Percentiles rank a stretch among this genome's conserved stretches.
Evolutionary conservation across 1,140 invertebrate genomes (phyloP).

Genomic region (Carposina sasakii): DNA sequence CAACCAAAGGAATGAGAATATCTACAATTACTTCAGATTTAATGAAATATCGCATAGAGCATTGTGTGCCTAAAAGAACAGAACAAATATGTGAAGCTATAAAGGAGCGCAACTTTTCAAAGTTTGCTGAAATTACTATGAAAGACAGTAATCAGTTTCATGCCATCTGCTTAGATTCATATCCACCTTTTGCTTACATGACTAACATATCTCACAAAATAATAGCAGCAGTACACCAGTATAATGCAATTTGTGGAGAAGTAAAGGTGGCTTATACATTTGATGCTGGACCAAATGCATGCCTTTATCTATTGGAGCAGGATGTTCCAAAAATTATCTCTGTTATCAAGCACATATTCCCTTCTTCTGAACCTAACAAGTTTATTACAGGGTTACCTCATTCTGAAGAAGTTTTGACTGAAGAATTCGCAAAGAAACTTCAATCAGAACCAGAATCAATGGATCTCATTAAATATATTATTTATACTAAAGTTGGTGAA

Average conservation of each 20-base stretch:
- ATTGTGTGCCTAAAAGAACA: slow-evolving; percentile 82
- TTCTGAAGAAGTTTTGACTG: slow-evolving; percentile 26
- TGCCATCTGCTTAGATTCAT: slow-evolving; percentile 94
- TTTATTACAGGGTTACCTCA: slow-evolving; percentile 44
- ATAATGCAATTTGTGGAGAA: slow-evolving; percentile 79
- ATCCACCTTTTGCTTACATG: slow-evolving; percentile 94
- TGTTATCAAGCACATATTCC: slow-evolving; percentile 82
- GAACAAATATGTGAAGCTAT: slow-evolving; percentile 86
- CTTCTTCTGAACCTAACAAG: slow-evolving; percentile 64
- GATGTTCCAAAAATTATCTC: slow-evolving; percentile 80
- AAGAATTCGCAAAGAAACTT: slow-evolving; percentile 37
- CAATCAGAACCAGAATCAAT: slow-evolving; percentile 57
- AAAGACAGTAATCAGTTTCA: slow-evolving; percentile 99
- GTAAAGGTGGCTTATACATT: slow-evolving; percentile 93
- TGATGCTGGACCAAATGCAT: slow-evolving; percentile 98
- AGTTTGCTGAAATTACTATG: slow-evolving; percentile 96
- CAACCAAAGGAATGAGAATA: slow-evolving; percentile 93
- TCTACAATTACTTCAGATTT: slow-evolving; percentile 88
- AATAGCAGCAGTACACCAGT: slow-evolving; percentile 85
- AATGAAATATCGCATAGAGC: slow-evolving; percentile 81
- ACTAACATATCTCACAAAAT: slow-evolving; percentile 90
- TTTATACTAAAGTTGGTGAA: slow-evolving; percentile 84
- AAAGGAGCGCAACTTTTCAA: slow-evolving; percentile 83
- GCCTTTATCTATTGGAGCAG: slow-evolving; percentile 88
- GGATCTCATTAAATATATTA: slow-evolving; percentile 86